Conservation (phyloP, 2,888 invertebrate genomes). For the Thalpophila matura region DNA sequence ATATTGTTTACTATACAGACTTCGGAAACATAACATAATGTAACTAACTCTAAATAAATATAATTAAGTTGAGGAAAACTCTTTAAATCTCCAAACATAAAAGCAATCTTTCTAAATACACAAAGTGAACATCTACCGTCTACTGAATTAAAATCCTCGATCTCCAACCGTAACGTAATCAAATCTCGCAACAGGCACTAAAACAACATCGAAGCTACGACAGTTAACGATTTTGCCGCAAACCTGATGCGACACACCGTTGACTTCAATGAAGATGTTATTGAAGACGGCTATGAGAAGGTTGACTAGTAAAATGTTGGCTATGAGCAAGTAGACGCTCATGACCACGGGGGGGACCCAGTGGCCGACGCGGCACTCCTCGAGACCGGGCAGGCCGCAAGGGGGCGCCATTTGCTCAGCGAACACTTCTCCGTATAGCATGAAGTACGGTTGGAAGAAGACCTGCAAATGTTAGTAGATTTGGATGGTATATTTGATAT, state of each 20-base stretch:
- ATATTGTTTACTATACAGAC: background rate
- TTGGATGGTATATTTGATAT: conserved; percentile 43
- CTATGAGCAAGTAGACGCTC: conserved; percentile 98
- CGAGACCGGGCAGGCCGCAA: conserved; percentile 94
- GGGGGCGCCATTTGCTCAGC: conserved; percentile 98
- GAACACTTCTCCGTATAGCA: conserved; percentile 99
- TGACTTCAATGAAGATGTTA: conserved; percentile 98
- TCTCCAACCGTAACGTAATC: conserved; percentile 65
- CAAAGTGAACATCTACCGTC: conserved; percentile 42
- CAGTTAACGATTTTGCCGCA: conserved; percentile 78
- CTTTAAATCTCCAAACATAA: background rate
- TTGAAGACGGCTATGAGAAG: conserved; percentile 99
- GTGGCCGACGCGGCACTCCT: conserved; percentile 95
- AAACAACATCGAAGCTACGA: conserved; percentile 75
- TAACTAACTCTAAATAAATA: background rate
- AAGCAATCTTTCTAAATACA: conserved; percentile 26
- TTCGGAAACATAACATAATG: background rate
- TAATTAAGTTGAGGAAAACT: background rate
- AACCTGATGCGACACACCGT: conserved; percentile 98
- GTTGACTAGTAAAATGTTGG: conserved; percentile 99
- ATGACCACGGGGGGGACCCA: conserved; percentile 99
- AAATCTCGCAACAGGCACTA: conserved; percentile 89
- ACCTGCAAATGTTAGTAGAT: conserved; percentile 92
- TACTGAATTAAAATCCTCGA: conserved; percentile 39
- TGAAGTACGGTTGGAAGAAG: conserved; percentile 99